phyloP scores from a whole-genome alignment of 2,113 vertebrate species.

The Oncorhynchus tshawytscha region DNA sequence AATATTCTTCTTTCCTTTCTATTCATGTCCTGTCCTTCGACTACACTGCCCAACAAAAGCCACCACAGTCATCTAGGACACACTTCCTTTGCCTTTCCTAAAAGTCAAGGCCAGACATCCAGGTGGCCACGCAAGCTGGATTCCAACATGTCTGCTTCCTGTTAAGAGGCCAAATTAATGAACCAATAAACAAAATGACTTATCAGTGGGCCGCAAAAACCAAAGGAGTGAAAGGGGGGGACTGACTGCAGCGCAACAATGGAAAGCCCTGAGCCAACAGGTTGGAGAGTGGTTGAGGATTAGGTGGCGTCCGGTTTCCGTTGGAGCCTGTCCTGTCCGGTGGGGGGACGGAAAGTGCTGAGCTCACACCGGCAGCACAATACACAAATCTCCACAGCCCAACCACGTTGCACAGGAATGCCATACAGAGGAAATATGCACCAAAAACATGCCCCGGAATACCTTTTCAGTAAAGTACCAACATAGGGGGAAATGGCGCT shows the following conservation, averaged over 20 bases:
- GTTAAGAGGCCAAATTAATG: conserved; percentile 45
- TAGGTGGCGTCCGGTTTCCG: conserved; percentile 78
- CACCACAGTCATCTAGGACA: conserved; percentile 9
- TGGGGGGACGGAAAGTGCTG: conserved; percentile 71
- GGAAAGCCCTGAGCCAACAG: conserved; percentile 73
- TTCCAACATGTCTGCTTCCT: conserved; percentile 53
- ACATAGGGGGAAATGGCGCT: not conserved
- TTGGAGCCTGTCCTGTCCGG: conserved; percentile 67
- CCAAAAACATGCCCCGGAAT: not conserved
- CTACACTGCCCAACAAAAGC: not conserved
- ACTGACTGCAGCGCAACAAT: conserved; percentile 58
- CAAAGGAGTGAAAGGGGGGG: conserved; percentile 41
- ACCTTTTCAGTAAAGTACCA: not conserved
- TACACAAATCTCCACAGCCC: conserved; percentile 49
- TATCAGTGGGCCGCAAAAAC: conserved; percentile 52
- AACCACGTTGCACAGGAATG: conserved; percentile 57
- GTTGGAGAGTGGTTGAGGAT: conserved; percentile 70
- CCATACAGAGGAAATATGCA: conserved; percentile 61
- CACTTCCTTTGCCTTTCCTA: not conserved
- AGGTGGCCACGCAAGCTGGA: conserved; percentile 47
- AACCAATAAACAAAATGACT: conserved; percentile 55
- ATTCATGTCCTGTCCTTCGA: not conserved
- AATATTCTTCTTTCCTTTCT: not conserved
- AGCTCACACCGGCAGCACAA: conserved; percentile 71
- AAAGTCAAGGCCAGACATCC: conserved; percentile 40